Percentiles rank a stretch among this genome's conserved stretches.
phyloP scores from a whole-genome alignment of 2,797 vertebrate genomes.

The Natrix natrix region DNA sequence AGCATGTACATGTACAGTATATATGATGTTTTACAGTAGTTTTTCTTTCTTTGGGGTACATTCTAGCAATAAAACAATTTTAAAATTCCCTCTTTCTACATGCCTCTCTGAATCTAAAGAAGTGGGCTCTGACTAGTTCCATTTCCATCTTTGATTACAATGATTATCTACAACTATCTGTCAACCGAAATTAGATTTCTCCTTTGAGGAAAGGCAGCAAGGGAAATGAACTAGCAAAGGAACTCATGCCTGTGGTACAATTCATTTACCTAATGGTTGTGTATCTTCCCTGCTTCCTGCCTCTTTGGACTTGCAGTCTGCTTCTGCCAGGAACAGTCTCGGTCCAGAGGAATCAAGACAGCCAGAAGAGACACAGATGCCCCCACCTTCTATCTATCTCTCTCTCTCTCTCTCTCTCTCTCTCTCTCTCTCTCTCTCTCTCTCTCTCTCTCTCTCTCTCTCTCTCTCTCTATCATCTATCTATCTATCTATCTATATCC shows the following conservation, averaged over 20 bases:
- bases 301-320: not conserved
- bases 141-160: constrained; percentile 31
- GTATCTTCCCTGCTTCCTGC: constrained; percentile 1
- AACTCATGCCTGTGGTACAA: not conserved
- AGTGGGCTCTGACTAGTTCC: constrained; percentile 9
- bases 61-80: not conserved
- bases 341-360: not conserved
- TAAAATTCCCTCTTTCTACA: not conserved
- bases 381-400: not conserved
- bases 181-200: constrained; percentile 26
- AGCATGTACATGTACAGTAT: not conserved
- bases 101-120: not conserved
- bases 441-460: too few relatives aligned
- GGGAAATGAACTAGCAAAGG: constrained; percentile 1
- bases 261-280: not conserved
- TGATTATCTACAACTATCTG: constrained; percentile 17
- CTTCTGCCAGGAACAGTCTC: not conserved
- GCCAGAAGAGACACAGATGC: not conserved
- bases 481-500: too few relatives aligned
- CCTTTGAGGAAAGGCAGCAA: constrained; percentile 15
- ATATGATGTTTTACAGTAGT: not conserved
- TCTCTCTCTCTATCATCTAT: too few relatives aligned
- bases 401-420: not conserved
- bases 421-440: too few relatives aligned
- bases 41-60: not conserved